Evolutionary conservation across 2,888 invertebrate species (phyloP).

Genomic region (Cabera pusaria): DNA sequence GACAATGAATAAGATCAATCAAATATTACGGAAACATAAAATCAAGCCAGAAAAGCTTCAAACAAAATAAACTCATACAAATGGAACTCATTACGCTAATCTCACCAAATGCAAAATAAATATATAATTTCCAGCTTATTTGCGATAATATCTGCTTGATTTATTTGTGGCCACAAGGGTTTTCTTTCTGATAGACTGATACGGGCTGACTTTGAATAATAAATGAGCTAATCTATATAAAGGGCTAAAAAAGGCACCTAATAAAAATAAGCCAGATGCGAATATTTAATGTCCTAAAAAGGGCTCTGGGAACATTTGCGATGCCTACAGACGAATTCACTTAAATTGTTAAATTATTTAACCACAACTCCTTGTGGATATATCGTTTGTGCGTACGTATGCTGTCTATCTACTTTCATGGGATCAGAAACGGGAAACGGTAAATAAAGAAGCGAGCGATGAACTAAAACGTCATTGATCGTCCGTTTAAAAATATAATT

Average conservation of each 20-base stretch:
- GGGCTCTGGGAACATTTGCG: slow-evolving; percentile 45
- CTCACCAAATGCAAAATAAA: slow-evolving; percentile 23
- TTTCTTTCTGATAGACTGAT: slow-evolving; percentile 35
- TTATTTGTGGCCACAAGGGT: slow-evolving; percentile 31
- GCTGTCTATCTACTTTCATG: slow-evolving; percentile 13
- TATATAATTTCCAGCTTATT: slow-evolving; percentile 23
- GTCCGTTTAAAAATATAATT: too few relatives aligned
- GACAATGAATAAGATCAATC: too few relatives aligned
- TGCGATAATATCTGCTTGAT: slow-evolving; percentile 33
- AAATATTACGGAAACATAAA: too few relatives aligned
- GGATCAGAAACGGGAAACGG: slow-evolving; percentile 4
- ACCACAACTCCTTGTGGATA: slow-evolving; percentile 24
- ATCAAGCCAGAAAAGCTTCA: too few relatives aligned
- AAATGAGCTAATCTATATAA: slow-evolving; percentile 48
- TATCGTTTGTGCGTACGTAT: slow-evolving; percentile 16
- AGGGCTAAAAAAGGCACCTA: slow-evolving; percentile 41
- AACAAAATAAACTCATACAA: too few relatives aligned
- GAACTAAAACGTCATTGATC: too few relatives aligned
- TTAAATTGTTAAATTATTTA: slow-evolving; percentile 51
- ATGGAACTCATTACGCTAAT: slow-evolving; percentile 14
- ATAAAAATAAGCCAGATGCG: slow-evolving; percentile 53
- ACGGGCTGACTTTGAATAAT: slow-evolving; percentile 40
- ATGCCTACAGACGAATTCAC: slow-evolving; percentile 55
- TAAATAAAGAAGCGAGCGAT: slow-evolving; percentile 4
- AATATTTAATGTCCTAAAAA: slow-evolving; percentile 59